Percentiles rank a stretch among this genome's conserved stretches.
Evolutionary conservation across 2,888 invertebrate genomes (phyloP).

Genomic region (Pseudoips prasinana): DNA sequence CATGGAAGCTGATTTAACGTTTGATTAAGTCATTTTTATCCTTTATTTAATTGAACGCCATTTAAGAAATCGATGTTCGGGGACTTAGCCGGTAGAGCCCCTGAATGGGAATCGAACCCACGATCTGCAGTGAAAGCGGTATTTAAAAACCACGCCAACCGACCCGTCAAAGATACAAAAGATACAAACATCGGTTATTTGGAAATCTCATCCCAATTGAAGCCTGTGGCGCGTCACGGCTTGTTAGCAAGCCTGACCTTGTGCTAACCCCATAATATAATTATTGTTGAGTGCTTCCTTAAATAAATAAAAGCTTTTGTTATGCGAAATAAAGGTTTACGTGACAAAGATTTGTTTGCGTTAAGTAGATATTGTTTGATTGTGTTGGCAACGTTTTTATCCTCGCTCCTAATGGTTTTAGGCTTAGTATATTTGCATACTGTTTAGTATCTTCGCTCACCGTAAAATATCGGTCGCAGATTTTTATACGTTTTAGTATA

Average conservation of each 20-base stretch:
- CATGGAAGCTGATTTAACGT: too few species aligned
- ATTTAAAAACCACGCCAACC: too few species aligned
- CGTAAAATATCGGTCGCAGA: constrained; percentile 29
- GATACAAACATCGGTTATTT: constrained; percentile 19
- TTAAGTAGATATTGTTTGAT: constrained; percentile 17
- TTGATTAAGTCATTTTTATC: too few species aligned
- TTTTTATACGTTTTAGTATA: too few species aligned
- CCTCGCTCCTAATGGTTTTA: constrained; percentile 18
- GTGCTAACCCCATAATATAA: constrained; percentile 53
- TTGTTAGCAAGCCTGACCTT: constrained; percentile 38
- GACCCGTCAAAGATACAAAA: constrained; percentile 2
- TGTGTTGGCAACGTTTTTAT: constrained; percentile 22
- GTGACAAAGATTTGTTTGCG: constrained; percentile 39
- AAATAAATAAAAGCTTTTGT: constrained; percentile 62
- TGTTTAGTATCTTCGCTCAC: too few species aligned
- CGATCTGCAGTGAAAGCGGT: too few species aligned
- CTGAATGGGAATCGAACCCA: too few species aligned
- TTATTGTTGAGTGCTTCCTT: constrained; percentile 59
- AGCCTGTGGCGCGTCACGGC: constrained; percentile 21
- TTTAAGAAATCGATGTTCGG: too few species aligned
- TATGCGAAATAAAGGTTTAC: constrained; percentile 45
- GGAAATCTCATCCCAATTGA: constrained; percentile 8
- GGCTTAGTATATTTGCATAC: constrained; percentile 22
- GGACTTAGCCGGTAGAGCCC: too few species aligned
- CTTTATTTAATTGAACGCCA: too few species aligned